Conservation (phyloP, 2,113 vertebrate species). For the Meleagris gallopavo region DNA sequence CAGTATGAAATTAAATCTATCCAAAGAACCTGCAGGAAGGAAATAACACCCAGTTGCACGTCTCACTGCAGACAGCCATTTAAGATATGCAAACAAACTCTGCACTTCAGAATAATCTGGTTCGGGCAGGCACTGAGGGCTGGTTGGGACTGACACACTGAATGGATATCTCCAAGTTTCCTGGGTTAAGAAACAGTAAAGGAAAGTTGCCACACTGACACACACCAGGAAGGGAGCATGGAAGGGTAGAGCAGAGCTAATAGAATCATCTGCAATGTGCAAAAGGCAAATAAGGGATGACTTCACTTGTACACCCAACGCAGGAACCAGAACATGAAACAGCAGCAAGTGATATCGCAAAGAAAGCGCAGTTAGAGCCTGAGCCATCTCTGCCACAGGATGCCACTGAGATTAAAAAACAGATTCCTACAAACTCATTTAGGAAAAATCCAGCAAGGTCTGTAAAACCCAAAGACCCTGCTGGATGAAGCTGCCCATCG, state of each 20-base stretch:
- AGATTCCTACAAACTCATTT: background rate
- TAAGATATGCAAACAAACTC: background rate
- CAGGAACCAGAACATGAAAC: background rate
- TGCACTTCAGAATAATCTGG: background rate
- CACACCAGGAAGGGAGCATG: background rate
- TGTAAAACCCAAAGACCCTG: background rate
- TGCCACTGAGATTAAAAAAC: background rate
- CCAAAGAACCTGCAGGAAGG: background rate
- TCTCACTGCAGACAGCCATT: background rate
- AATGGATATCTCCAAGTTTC: background rate
- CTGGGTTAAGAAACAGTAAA: background rate
- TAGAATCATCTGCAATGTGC: background rate
- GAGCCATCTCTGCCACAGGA: background rate
- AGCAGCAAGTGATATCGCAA: rapidly evolving
- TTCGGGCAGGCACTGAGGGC: background rate
- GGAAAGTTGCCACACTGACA: background rate
- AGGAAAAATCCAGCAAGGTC: background rate
- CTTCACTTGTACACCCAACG: background rate
- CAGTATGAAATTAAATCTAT: background rate
- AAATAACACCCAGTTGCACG: background rate
- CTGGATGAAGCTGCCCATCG: background rate
- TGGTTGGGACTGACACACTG: background rate
- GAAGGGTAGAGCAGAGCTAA: background rate
- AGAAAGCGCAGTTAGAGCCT: background rate
- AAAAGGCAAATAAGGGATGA: background rate